Conservation (phyloP, 2,888 invertebrate genomes). For the Leistus spinibarbis region DNA sequence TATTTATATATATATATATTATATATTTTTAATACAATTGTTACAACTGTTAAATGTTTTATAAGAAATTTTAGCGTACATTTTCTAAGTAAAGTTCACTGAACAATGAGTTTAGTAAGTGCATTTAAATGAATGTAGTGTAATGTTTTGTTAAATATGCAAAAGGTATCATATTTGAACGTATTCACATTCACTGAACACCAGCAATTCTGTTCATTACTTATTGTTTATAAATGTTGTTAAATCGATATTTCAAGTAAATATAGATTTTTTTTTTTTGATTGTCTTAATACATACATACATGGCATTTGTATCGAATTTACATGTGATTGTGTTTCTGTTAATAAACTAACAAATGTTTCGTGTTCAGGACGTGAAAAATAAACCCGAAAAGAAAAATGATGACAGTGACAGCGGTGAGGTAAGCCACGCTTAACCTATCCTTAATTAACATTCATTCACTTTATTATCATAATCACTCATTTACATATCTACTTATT, state of each 20-base stretch:
- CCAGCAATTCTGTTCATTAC: neutral
- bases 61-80: slow-evolving; percentile 5
- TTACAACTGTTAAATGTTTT: neutral
- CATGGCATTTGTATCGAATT: neutral
- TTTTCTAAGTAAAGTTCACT: slow-evolving; percentile 5
- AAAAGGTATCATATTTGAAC: slow-evolving; percentile 17
- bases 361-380: slow-evolving; percentile 65
- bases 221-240: slow-evolving; percentile 11
- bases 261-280: slow-evolving; percentile 9
- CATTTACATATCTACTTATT: too few species aligned
- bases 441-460: slow-evolving; percentile 2
- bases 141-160: slow-evolving; percentile 32
- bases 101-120: slow-evolving; percentile 29
- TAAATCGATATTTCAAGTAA: slow-evolving; percentile 19
- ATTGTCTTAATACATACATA: neutral
- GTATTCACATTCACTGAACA: neutral
- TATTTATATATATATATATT: neutral
- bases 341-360: slow-evolving; percentile 47
- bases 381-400: slow-evolving; percentile 63
- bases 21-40: neutral
- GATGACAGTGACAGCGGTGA: slow-evolving; percentile 63
- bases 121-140: slow-evolving; percentile 6
- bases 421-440: slow-evolving; percentile 55
- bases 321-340: neutral
- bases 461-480: too few species aligned